Conservation (phyloP, 2,113 vertebrate genomes). For the Megaceryle maxima region DNA sequence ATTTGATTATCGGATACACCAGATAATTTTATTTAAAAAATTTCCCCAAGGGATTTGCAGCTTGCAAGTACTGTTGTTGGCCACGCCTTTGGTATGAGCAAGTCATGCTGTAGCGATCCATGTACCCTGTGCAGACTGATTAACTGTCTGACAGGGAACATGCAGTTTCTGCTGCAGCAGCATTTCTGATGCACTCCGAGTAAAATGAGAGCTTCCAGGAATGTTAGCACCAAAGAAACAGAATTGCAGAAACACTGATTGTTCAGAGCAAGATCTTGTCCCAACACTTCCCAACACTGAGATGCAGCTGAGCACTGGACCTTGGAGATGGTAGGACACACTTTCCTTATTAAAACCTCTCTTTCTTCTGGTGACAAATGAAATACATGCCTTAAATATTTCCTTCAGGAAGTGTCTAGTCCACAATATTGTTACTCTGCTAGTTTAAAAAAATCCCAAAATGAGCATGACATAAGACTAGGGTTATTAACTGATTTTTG, state of each 20-base stretch:
- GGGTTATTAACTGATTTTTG: not conserved
- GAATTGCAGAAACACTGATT: slow-evolving; percentile 13
- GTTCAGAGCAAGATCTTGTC: slow-evolving; percentile 44
- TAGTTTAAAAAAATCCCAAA: not conserved
- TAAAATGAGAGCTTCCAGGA: slow-evolving; percentile 67
- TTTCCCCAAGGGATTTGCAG: not conserved
- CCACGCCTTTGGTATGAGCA: not conserved
- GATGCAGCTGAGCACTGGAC: slow-evolving; percentile 14
- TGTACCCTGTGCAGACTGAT: not conserved
- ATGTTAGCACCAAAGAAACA: slow-evolving; percentile 33
- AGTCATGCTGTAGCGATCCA: not conserved
- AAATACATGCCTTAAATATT: not conserved
- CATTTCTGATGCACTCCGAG: slow-evolving; percentile 54
- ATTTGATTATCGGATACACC: not conserved
- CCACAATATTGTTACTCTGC: not conserved
- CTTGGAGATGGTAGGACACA: slow-evolving; percentile 32
- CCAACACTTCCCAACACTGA: not conserved
- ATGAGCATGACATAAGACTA: not conserved
- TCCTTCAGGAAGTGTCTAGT: not conserved
- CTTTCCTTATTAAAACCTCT: not conserved
- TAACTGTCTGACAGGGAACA: slow-evolving; percentile 11
- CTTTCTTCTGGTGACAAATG: not conserved
- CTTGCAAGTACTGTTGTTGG: not conserved
- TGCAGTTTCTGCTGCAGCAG: slow-evolving; percentile 25
- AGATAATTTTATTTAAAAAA: not conserved